Evolutionary conservation across 35 echinoderm and acorn worm species (phyloP), one percentile per base, ranked within the genome.

Genomic region (Ophioderma brevispina): DNA sequence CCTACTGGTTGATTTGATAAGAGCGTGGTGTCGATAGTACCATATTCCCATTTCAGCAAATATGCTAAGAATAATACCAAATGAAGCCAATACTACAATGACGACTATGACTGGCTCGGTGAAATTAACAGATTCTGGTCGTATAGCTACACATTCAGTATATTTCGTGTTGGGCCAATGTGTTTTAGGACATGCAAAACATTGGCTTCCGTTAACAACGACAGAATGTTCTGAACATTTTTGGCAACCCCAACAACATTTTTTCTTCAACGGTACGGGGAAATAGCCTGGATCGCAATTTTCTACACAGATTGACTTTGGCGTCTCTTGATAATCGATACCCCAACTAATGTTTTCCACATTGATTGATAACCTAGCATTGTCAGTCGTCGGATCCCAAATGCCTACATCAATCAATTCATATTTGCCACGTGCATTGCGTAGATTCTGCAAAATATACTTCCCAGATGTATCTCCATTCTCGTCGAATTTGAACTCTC

Each of bases 401-500:
- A 70, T 70, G 10, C 59, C 59, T 30, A 70, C 59, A 70, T 70
- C 59, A 15, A 13, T 30, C 23, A 70, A 25, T 70, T 3, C 23
- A 25, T 25, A 70, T 30, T 25, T 30, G 2, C 59, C 59, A 70
- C n/a, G 15, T 4, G n/a, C 5, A 36, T 49, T 33, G 36, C 86
- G 90, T 31, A 39, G 59, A 77, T 86, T 91, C 0, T 75, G 36
- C 10, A 91, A 77, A 28, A 78, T 40, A 78, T 85, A 91, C 30
- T 75, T 91, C 10, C 81, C 81, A 6, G n/a, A 35, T 17, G 59
- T 49, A 41, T 91, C 82, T 28, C 90, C 90, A 79, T 85, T 79
- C 35, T 84, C 75, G 28, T 91, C 82, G 35, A 91, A 86, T 25
- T 19, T 31, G 21, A 91, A 82, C 35, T 33, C 37, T 13, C 82